phyloP scores from a whole-genome alignment of 2,888 invertebrate species.

The Malthinus seriepunctatus region DNA sequence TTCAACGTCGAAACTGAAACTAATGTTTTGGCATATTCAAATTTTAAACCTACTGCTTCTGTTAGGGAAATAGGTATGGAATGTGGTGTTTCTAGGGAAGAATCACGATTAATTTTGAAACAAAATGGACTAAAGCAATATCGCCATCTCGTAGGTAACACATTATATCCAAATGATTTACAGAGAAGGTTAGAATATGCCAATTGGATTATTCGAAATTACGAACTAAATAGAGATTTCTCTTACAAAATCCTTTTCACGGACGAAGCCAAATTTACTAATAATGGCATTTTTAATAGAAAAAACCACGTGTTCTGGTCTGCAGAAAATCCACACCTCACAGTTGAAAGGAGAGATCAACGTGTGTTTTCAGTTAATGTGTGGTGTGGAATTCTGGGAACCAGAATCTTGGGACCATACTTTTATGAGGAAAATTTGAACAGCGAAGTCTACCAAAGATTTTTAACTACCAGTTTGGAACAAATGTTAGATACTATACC shows the following conservation, averaged over 20 bases:
- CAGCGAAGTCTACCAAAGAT: not conserved
- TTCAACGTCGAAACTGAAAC: not conserved
- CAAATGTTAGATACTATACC: not conserved
- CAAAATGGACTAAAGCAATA: not conserved
- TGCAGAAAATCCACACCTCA: not conserved
- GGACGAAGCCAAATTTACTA: constrained; percentile 1
- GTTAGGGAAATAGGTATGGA: not conserved
- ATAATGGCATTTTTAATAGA: not conserved
- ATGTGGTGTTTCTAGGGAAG: not conserved
- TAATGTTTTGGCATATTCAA: not conserved
- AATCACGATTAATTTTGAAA: not conserved
- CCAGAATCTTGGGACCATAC: not conserved
- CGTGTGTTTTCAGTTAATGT: not conserved
- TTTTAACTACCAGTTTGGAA: not conserved
- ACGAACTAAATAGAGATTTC: not conserved
- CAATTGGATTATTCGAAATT: not conserved
- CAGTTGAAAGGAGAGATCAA: not conserved
- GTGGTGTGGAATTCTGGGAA: not conserved
- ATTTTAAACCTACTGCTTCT: not conserved
- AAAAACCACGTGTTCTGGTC: not conserved
- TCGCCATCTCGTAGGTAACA: not conserved
- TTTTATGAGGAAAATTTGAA: constrained; percentile 1
- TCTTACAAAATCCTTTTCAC: not conserved
- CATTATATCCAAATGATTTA: not conserved
- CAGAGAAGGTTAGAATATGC: not conserved